phyloP scores from a whole-genome alignment of 2,113 vertebrate genomes.

The Corvus hawaiiensis region DNA sequence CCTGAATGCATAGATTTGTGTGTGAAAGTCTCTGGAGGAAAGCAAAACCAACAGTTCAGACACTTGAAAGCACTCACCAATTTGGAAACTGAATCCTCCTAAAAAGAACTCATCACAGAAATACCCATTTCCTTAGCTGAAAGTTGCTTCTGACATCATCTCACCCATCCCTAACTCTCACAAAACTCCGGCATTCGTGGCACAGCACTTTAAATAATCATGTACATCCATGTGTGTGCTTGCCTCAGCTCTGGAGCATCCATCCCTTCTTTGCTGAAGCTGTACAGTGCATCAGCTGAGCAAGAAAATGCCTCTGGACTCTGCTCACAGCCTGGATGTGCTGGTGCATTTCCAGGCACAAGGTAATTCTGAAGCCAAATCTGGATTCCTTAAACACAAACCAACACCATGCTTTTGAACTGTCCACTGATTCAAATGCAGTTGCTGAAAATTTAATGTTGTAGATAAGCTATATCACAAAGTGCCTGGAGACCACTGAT shows the following conservation, averaged over 20 bases:
- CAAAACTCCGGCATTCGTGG: background rate
- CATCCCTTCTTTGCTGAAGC: background rate
- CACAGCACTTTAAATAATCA: background rate
- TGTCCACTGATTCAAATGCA: slow-evolving; percentile 18
- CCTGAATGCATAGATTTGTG: background rate
- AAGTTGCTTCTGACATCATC: background rate
- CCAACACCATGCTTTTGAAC: slow-evolving; percentile 5
- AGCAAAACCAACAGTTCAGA: background rate
- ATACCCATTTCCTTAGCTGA: background rate
- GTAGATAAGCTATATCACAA: slow-evolving; percentile 25
- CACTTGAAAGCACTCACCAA: background rate
- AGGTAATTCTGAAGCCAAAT: background rate
- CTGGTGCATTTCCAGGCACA: background rate
- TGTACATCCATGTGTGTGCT: no score
- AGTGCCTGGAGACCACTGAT: background rate
- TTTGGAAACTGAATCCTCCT: background rate
- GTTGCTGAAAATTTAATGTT: slow-evolving; percentile 18
- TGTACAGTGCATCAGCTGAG: background rate
- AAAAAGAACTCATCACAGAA: background rate
- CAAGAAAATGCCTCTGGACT: background rate
- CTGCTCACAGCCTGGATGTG: background rate
- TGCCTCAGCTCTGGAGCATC: background rate
- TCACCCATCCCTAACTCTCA: background rate
- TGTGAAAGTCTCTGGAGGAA: background rate
- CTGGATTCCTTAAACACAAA: background rate